A percentile compares a stretch with the other conserved stretches of the same genome.
Evolutionary conservation across 2,797 vertebrate genomes (phyloP).

Genomic region (Acropternis orthonyx): DNA sequence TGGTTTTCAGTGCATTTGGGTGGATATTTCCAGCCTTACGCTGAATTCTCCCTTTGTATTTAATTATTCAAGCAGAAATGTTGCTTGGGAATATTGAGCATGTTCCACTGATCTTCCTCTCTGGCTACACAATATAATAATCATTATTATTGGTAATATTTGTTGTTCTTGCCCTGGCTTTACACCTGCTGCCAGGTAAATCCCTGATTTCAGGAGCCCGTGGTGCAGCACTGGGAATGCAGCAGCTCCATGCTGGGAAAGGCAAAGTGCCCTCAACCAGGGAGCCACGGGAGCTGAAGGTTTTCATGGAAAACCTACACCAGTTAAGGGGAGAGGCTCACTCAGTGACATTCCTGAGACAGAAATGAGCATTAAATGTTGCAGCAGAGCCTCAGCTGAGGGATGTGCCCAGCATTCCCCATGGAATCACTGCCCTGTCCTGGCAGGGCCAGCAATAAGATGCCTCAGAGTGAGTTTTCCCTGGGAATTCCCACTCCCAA

Average conservation of each 20-base stretch:
- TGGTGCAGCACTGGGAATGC: not conserved
- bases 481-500: no score
- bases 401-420: not conserved
- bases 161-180: not conserved
- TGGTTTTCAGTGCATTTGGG: not conserved
- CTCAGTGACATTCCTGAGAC: not conserved
- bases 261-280: not conserved
- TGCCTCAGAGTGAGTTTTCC: no score
- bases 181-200: not conserved
- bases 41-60: not conserved
- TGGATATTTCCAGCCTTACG: not conserved
- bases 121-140: not conserved
- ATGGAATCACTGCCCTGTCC: not conserved
- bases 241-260: not conserved
- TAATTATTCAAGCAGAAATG: not conserved
- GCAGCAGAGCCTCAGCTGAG: not conserved
- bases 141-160: not conserved
- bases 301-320: not conserved
- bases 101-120: not conserved
- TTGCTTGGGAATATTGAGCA: not conserved
- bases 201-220: not conserved
- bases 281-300: not conserved
- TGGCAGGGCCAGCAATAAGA: no score
- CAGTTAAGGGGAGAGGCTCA: not conserved
- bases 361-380: not conserved